Evolutionary conservation across 2,888 invertebrate genomes (phyloP).

Genomic region (Alloscopus bannaensis): DNA sequence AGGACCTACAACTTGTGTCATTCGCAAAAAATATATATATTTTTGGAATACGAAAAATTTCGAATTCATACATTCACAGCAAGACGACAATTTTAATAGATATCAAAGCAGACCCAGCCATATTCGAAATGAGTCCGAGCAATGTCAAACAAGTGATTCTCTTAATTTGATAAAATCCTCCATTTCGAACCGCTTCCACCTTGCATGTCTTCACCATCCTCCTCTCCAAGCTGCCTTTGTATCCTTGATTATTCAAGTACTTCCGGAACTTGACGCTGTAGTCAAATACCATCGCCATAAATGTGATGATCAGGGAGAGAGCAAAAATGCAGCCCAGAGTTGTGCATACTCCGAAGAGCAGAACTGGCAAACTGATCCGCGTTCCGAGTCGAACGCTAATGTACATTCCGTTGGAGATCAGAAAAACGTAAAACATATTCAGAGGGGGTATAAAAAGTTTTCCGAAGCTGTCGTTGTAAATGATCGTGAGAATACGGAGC

Average conservation of each 20-base stretch:
- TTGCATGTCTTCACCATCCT: slow-evolving; percentile 7
- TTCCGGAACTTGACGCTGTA: neutral
- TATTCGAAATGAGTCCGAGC: slow-evolving; percentile 14
- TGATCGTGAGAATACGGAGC: slow-evolving; percentile 3
- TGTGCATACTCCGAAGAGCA: neutral
- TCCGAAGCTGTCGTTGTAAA: slow-evolving; percentile 8
- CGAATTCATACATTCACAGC: too few species aligned
- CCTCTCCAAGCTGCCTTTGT: neutral
- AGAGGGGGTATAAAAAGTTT: slow-evolving; percentile 8
- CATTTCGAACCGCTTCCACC: slow-evolving; percentile 22
- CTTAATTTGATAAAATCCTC: slow-evolving; percentile 24
- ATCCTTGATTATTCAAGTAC: neutral
- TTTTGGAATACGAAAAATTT: too few species aligned
- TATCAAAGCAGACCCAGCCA: slow-evolving; percentile 15
- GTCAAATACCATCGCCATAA: neutral
- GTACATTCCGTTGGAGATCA: neutral
- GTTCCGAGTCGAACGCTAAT: slow-evolving; percentile 3
- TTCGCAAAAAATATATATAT: too few species aligned
- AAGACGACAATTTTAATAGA: slow-evolving; percentile 4
- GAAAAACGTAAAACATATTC: neutral
- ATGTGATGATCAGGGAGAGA: neutral
- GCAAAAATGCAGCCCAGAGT: neutral
- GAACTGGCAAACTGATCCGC: neutral
- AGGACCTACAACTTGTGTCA: too few species aligned
- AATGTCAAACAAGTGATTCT: slow-evolving; percentile 16